A percentile compares a stretch with the other conserved stretches of the same genome.
Conservation (phyloP, 2,888 invertebrate genomes). For the Ditylenchus weischeri region DNA sequence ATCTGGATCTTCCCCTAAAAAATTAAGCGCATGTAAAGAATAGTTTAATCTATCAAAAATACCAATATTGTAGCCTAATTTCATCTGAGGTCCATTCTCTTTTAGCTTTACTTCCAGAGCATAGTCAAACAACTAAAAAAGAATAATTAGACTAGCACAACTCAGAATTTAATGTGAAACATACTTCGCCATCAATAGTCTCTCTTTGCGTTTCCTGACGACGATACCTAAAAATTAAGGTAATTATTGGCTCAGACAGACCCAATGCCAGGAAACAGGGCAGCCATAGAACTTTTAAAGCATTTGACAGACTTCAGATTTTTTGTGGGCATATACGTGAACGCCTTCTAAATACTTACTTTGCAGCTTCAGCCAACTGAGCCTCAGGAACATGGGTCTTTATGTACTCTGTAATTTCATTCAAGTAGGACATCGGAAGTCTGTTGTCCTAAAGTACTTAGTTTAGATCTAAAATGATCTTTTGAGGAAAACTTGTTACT, state of each 20-base stretch:
- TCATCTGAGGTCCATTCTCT: conserved; percentile 1
- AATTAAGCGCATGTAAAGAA: too few relatives aligned
- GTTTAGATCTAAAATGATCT: neutral
- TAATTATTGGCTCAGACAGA: too few relatives aligned
- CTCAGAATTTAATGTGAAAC: neutral
- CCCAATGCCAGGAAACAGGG: too few relatives aligned
- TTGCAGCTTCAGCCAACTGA: conserved; percentile 24
- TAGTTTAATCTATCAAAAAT: too few relatives aligned
- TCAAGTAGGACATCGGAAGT: conserved; percentile 43
- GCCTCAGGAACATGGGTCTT: conserved; percentile 41
- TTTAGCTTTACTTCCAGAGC: conserved; percentile 68
- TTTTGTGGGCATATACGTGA: too few relatives aligned
- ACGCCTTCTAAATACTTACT: conserved; percentile 9
- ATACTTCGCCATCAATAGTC: conserved; percentile 1
- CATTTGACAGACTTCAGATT: too few relatives aligned
- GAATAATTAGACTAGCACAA: neutral
- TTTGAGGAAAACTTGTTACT: conserved; percentile 11
- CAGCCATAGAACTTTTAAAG: too few relatives aligned
- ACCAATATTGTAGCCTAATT: conserved; percentile 68
- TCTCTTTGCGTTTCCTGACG: neutral
- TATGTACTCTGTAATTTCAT: conserved; percentile 49
- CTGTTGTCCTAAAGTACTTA: conserved; percentile 35
- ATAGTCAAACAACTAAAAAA: conserved; percentile 77
- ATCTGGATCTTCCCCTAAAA: conserved; percentile 80
- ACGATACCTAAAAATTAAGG: neutral